A percentile compares a stretch with the other conserved stretches of the same genome.
phyloP scores from a whole-genome alignment of 2,888 invertebrate species.

The Orthonevra nobilis region DNA sequence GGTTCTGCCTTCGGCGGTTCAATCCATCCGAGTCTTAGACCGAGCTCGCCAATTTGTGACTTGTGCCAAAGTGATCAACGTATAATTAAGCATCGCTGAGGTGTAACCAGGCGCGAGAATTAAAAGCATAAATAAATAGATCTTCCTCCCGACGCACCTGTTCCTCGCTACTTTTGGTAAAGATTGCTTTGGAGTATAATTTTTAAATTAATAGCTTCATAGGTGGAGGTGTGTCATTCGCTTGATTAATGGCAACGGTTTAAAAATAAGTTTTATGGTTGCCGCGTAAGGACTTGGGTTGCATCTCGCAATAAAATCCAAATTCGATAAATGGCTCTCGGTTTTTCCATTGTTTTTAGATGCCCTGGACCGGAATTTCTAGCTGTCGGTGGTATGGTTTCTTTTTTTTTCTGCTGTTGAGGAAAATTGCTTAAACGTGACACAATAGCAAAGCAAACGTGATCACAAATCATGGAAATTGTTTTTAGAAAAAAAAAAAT shows the following conservation, averaged over 20 bases:
- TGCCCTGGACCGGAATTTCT: constrained; percentile 23
- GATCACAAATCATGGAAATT: constrained; percentile 3
- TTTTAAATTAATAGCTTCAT: constrained; percentile 33
- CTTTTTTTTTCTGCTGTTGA: neutral
- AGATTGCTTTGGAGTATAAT: constrained; percentile 43
- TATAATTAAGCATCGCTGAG: constrained; percentile 56
- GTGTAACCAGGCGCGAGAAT: constrained; percentile 43
- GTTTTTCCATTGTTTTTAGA: constrained; percentile 46
- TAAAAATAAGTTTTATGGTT: constrained; percentile 1
- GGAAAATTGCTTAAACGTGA: constrained; percentile 45
- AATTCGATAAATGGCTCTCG: constrained; percentile 14
- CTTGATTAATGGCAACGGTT: constrained; percentile 42
- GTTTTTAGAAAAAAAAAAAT: too few relatives aligned
- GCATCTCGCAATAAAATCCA: neutral
- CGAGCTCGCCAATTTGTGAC: constrained; percentile 36
- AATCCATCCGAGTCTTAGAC: too few relatives aligned
- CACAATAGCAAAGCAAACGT: constrained; percentile 34
- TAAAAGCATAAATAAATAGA: constrained; percentile 52
- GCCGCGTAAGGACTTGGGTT: constrained; percentile 11
- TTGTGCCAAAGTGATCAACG: constrained; percentile 54
- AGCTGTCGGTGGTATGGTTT: constrained; percentile 8
- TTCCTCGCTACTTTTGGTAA: neutral
- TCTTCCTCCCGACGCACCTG: constrained; percentile 20
- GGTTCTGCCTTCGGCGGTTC: too few relatives aligned
- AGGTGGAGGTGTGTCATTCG: constrained; percentile 10